Conservation (phyloP, 2,113 vertebrate genomes). For the Thamnophis sirtalis region DNA sequence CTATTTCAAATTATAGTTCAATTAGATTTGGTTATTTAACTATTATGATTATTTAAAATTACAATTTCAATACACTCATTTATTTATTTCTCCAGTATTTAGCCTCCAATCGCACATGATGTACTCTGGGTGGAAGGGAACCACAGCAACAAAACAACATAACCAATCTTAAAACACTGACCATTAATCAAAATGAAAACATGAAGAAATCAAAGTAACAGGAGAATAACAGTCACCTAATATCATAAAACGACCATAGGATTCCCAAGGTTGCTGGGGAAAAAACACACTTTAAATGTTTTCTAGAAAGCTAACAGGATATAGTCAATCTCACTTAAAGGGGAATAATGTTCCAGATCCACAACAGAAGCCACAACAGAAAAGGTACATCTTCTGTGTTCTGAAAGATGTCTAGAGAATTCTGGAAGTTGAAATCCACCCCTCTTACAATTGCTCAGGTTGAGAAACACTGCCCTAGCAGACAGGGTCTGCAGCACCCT, state of each 20-base stretch:
- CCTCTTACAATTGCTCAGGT: no score
- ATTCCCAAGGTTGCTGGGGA: not conserved
- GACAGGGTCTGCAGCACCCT: not conserved
- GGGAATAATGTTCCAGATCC: no score
- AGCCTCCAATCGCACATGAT: no score
- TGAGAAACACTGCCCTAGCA: no score
- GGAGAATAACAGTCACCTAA: not conserved
- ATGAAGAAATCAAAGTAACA: not conserved
- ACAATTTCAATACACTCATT: not conserved
- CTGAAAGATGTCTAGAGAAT: no score
- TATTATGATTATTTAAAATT: not conserved
- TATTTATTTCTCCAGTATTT: not conserved
- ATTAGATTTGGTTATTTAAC: not conserved
- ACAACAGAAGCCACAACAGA: no score
- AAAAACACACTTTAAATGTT: not conserved
- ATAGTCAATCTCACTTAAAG: no score
- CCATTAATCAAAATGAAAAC: not conserved
- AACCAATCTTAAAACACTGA: not conserved
- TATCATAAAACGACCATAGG: not conserved
- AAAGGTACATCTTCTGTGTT: no score
- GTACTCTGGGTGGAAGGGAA: no score
- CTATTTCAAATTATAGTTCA: not conserved
- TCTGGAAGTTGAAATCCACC: no score
- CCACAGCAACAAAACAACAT: not conserved
- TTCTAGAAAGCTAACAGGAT: no score